Conservation (phyloP, 2,888 invertebrate species). For the Chydorus sphaericus region DNA sequence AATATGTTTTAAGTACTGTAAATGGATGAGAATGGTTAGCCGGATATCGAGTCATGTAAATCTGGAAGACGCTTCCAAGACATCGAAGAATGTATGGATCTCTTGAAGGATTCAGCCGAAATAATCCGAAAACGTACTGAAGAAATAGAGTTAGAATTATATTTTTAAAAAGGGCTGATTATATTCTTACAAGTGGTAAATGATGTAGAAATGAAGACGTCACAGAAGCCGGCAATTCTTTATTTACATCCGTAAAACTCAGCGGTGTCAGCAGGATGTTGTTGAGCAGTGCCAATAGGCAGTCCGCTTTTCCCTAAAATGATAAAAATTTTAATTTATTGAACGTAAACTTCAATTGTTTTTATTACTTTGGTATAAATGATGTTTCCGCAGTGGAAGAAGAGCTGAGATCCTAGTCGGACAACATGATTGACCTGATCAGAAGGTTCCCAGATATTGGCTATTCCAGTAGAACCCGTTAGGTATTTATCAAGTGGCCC, state of each 20-base stretch:
- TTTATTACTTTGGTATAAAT: conserved; percentile 9
- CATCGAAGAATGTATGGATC: conserved; percentile 10
- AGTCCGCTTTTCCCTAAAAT: conserved; percentile 11
- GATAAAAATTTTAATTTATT: background rate
- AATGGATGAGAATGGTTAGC: conserved; percentile 4
- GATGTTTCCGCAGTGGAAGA: background rate
- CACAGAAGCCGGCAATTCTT: conserved; percentile 2
- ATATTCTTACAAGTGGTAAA: conserved; percentile 1
- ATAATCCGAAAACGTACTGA: background rate
- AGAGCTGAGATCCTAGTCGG: background rate
- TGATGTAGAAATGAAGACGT: background rate
- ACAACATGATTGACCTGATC: background rate
- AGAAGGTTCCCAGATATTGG: conserved; percentile 4
- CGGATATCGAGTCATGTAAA: conserved; percentile 6
- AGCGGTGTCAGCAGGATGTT: background rate
- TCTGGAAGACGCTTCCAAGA: conserved; percentile 3
- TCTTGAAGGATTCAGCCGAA: background rate
- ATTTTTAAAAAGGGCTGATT: background rate
- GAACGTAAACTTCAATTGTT: background rate
- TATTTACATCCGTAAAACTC: conserved; percentile 4
- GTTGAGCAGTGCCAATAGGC: background rate
- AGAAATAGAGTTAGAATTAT: background rate
- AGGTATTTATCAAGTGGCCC: conserved; percentile 13
- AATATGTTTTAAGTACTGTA: conserved; percentile 7
- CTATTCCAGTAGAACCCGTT: background rate